Conservation (phyloP, 2,113 vertebrate species). For the Clarias batrachus region DNA sequence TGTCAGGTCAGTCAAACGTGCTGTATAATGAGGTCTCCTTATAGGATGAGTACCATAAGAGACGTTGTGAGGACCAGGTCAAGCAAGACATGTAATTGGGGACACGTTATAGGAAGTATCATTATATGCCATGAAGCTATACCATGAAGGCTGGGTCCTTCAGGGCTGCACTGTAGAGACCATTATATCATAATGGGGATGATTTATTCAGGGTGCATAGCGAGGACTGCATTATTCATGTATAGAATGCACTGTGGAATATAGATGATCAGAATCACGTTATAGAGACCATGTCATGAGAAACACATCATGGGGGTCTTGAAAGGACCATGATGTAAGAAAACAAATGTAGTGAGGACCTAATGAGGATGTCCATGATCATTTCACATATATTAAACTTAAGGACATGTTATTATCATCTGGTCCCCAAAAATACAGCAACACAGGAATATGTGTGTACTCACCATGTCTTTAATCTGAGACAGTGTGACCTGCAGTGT, state of each 20-base stretch:
- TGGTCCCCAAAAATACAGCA: background rate
- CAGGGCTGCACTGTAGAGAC: background rate
- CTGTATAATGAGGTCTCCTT: background rate
- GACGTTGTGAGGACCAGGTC: background rate
- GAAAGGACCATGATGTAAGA: background rate
- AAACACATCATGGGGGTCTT: background rate
- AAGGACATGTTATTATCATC: background rate
- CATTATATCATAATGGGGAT: background rate
- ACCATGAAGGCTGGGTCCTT: background rate
- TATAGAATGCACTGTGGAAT: background rate
- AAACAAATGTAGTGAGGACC: background rate
- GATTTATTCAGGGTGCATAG: background rate
- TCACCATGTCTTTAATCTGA: slow-evolving; percentile 98
- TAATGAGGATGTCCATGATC: background rate
- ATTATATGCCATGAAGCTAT: background rate
- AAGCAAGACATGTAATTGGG: background rate
- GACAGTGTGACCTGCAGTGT: slow-evolving; percentile 94
- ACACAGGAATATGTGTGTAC: slow-evolving; percentile 47
- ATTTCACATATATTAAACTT: background rate
- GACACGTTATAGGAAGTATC: background rate
- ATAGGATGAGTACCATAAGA: background rate
- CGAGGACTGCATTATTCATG: background rate
- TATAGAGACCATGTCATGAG: background rate
- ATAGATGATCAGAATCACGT: background rate
- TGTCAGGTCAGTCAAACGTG: background rate